Evolutionary conservation across 2,113 vertebrate genomes (phyloP).

Genomic region (Irena cyanogastra): DNA sequence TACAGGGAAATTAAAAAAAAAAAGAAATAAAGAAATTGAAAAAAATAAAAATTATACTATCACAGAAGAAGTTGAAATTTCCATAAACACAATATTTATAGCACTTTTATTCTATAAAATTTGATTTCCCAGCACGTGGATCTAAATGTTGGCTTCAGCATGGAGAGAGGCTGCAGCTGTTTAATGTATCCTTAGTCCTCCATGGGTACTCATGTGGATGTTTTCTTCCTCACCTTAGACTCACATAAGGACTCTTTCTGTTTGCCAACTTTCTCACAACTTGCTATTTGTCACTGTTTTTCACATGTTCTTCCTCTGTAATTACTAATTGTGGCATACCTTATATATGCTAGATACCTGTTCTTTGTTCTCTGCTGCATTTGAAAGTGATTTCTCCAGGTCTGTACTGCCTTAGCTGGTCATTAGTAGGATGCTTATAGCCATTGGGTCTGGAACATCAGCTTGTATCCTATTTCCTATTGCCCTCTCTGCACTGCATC

Average conservation of each 20-base stretch:
- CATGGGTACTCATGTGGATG: accelerated
- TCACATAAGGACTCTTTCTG: background rate
- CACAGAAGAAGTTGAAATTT: background rate
- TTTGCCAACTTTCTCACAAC: background rate
- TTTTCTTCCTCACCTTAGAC: background rate
- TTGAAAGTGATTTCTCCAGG: background rate
- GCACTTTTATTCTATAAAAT: background rate
- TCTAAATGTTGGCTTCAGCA: background rate
- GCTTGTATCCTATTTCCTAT: background rate
- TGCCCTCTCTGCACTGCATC: background rate
- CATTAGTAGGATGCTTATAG: background rate
- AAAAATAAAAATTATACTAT: background rate
- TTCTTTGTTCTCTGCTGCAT: background rate
- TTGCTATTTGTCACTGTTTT: background rate
- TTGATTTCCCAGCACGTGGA: background rate
- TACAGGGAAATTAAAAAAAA: background rate
- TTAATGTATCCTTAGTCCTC: background rate
- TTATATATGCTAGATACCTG: background rate
- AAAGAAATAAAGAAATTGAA: accelerated
- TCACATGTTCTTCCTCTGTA: background rate
- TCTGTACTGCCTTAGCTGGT: background rate
- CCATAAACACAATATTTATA: background rate
- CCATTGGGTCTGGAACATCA: background rate
- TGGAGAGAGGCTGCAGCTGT: background rate
- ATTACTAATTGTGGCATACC: background rate